phyloP scores from a whole-genome alignment of 2,888 invertebrate species.

The Pediacus dermestoides region DNA sequence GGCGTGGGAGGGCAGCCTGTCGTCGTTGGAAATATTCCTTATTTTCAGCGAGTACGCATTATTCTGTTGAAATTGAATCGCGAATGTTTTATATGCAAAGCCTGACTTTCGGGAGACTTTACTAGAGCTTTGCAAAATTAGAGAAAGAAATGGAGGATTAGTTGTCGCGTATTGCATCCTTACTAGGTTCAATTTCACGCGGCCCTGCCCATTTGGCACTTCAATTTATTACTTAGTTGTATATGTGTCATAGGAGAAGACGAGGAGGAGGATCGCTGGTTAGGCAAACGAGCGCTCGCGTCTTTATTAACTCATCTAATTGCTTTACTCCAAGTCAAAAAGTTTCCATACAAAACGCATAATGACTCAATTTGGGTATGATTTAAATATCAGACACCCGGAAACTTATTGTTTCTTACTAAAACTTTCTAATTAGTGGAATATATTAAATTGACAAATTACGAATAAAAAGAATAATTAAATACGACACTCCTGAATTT shows the following conservation, averaged over 20 bases:
- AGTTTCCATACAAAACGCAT: slow-evolving; percentile 1
- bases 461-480: background rate
- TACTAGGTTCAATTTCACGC: slow-evolving; percentile 47
- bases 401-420: slow-evolving; percentile 2
- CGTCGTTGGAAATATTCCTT: slow-evolving; percentile 8
- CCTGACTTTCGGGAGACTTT: slow-evolving; percentile 44
- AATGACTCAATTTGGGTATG: background rate
- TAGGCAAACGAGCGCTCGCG: background rate
- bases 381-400: slow-evolving; percentile 2
- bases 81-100: slow-evolving; percentile 48
- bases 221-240: slow-evolving; percentile 39
- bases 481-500: too few species aligned
- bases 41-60: slow-evolving; percentile 21
- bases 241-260: slow-evolving; percentile 11
- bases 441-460: background rate
- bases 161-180: slow-evolving; percentile 45
- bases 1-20: too few species aligned
- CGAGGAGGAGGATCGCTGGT: background rate
- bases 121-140: slow-evolving; percentile 45
- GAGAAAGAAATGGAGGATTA: slow-evolving; percentile 49
- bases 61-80: slow-evolving; percentile 43
- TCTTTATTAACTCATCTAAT: background rate
- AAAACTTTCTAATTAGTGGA: background rate
- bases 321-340: background rate
- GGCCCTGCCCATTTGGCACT: slow-evolving; percentile 41